phyloP scores from a whole-genome alignment of 2,113 vertebrate species.

The Nothoprocta perdicaria region DNA sequence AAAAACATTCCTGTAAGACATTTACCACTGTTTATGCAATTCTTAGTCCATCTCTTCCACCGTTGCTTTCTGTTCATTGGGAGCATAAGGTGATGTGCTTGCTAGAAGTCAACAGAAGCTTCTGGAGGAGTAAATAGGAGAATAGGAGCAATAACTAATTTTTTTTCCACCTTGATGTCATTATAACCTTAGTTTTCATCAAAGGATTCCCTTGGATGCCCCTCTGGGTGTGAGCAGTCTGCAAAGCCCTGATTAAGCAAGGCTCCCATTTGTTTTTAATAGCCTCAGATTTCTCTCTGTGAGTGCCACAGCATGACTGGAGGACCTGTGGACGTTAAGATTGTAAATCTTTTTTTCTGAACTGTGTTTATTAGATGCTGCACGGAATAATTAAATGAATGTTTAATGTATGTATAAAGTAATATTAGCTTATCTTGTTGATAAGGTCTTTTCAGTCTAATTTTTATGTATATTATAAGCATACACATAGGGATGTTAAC shows the following conservation, averaged over 20 bases:
- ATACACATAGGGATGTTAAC: not conserved
- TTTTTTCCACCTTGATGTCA: not conserved
- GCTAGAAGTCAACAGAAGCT: not conserved
- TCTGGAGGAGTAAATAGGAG: slow-evolving; percentile 6
- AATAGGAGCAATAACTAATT: not conserved
- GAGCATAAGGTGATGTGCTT: slow-evolving; percentile 9
- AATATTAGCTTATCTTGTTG: not conserved
- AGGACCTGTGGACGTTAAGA: not conserved
- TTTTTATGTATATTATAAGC: not conserved
- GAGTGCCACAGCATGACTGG: not conserved
- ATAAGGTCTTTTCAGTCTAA: not conserved
- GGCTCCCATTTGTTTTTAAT: not conserved
- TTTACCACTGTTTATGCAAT: slow-evolving; percentile 63
- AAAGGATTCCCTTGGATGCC: not conserved
- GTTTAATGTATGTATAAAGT: not conserved
- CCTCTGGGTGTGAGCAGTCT: not conserved
- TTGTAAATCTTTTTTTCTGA: not conserved
- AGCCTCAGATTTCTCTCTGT: not conserved
- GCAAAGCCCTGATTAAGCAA: not conserved
- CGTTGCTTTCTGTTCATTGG: not conserved
- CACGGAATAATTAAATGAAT: not conserved
- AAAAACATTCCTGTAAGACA: slow-evolving; percentile 45
- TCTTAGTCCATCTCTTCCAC: slow-evolving; percentile 24
- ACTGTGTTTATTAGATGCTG: not conserved
- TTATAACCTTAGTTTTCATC: slow-evolving; percentile 6